Percentiles rank a stretch among this genome's conserved stretches.
Conservation (phyloP, 2,113 vertebrate genomes). For the Crotalus tigris region DNA sequence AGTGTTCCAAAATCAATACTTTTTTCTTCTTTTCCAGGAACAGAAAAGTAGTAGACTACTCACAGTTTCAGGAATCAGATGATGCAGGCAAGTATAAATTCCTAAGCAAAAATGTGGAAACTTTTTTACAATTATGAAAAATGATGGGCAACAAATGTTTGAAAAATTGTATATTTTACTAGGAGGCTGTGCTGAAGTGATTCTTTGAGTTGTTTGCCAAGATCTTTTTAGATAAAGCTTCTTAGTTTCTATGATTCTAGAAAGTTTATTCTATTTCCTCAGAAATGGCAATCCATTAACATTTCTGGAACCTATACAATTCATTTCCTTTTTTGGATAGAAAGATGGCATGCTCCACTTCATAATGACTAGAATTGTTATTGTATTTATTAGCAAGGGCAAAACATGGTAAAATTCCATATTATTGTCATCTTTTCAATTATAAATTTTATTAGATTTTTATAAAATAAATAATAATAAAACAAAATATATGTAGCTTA, state of each 20-base stretch:
- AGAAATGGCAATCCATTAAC: not conserved
- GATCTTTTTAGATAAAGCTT: slow-evolving; percentile 27
- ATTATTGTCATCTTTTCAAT: not conserved
- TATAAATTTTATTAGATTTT: not conserved
- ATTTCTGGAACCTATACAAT: slow-evolving; percentile 19
- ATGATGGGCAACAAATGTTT: not conserved
- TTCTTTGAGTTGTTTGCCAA: not conserved
- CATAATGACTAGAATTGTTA: slow-evolving; percentile 1
- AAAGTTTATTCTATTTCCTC: not conserved
- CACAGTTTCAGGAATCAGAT: slow-evolving; percentile 98
- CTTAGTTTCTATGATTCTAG: slow-evolving; percentile 1
- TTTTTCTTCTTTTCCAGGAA: slow-evolving; percentile 76
- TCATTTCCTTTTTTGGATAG: slow-evolving; percentile 27
- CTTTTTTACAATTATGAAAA: not conserved
- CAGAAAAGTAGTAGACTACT: slow-evolving; percentile 98
- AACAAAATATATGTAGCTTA: not conserved
- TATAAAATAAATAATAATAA: not conserved
- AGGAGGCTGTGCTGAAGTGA: not conserved
- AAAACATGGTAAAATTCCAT: not conserved
- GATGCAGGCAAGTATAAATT: slow-evolving; percentile 76
- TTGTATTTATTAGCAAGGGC: slow-evolving; percentile 23
- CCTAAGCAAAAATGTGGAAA: not conserved
- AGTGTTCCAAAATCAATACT: not conserved
- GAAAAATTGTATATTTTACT: not conserved
- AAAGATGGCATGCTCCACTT: not conserved